Conservation (phyloP, 2,113 vertebrate genomes). For the Solenodon paradoxus region DNA sequence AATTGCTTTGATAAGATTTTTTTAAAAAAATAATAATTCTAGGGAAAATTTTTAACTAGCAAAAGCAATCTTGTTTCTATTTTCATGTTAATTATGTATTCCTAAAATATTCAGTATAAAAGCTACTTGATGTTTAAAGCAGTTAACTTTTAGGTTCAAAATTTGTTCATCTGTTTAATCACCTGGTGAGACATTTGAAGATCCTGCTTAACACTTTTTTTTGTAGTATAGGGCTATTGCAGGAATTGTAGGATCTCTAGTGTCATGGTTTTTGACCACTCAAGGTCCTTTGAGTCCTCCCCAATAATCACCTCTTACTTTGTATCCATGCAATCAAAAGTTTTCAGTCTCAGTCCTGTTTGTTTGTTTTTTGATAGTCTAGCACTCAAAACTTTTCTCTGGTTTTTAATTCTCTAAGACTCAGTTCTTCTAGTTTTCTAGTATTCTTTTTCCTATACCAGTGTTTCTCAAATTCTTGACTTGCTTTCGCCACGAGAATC, state of each 20-base stretch:
- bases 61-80: neutral
- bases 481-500: neutral
- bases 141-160: conserved; percentile 4
- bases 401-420: neutral
- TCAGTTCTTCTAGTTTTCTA: neutral
- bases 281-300: neutral
- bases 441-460: neutral
- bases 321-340: neutral
- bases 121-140: neutral
- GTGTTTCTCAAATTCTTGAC: neutral
- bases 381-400: neutral
- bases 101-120: neutral
- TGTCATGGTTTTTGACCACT: neutral
- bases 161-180: neutral
- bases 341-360: neutral
- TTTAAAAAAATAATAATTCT: neutral
- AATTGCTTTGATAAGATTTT: neutral
- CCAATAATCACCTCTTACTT: neutral
- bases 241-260: neutral
- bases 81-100: neutral
- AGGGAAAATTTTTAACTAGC: neutral
- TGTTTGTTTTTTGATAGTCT: neutral
- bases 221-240: neutral
- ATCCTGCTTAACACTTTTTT: neutral
- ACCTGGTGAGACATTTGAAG: neutral